phyloP scores from a whole-genome alignment of 2,797 vertebrate species.

The Taenioides sp. region DNA sequence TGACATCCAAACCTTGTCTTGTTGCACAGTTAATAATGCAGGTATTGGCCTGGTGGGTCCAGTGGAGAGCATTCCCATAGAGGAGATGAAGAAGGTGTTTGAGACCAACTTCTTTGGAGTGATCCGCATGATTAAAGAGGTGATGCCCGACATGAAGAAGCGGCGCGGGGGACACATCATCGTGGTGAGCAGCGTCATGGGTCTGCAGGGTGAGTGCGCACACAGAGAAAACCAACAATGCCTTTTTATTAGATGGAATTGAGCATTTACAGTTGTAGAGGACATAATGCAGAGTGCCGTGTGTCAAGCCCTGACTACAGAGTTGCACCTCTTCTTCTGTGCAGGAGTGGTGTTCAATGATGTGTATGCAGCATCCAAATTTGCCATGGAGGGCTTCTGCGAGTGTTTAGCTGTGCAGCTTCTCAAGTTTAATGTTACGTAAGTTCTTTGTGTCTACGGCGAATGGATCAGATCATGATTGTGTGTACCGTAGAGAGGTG shows the following conservation, averaged over 20 bases:
- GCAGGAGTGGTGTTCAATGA: constrained; percentile 83
- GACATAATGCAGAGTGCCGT: not conserved
- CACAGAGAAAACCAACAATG: not conserved
- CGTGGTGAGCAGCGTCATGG: constrained; percentile 84
- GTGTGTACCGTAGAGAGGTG: not conserved
- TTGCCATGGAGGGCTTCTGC: constrained; percentile 85
- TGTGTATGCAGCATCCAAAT: constrained; percentile 83
- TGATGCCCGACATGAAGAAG: constrained; percentile 85
- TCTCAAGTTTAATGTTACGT: constrained; percentile 79
- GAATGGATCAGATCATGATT: not conserved
- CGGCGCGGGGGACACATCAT: constrained; percentile 75
- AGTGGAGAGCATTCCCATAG: constrained; percentile 79
- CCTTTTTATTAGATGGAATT: not conserved
- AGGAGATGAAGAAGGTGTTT: constrained; percentile 80
- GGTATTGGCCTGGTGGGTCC: constrained; percentile 84
- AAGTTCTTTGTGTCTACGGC: constrained; percentile 54
- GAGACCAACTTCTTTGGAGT: constrained; percentile 84
- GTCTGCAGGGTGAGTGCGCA: constrained; percentile 74
- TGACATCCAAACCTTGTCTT: not conserved
- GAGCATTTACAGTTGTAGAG: not conserved
- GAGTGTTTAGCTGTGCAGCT: constrained; percentile 82
- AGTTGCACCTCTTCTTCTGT: constrained; percentile 20
- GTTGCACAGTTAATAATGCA: constrained; percentile 80
- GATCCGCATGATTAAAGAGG: constrained; percentile 82
- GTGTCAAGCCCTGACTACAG: not conserved